These are phyloP conservation scores for Platycheirus albimanus DNA, from an alignment of 2,888 invertebrate species.

Conservation along the genomic window DNA sequence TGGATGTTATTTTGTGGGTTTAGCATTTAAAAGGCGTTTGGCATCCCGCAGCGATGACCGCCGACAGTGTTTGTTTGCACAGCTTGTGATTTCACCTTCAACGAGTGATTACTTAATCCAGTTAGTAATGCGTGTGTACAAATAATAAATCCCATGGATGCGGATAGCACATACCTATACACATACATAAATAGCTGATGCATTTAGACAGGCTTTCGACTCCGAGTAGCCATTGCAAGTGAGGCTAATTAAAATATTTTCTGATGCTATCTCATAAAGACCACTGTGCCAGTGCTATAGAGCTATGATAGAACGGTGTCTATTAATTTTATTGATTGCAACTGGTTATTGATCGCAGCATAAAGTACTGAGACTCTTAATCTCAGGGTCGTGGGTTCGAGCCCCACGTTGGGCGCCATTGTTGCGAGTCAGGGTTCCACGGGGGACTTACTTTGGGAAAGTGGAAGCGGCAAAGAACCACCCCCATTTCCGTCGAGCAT, in stretches of 20 bases:
- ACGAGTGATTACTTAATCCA: conserved; percentile 53
- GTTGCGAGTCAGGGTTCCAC: too few relatives aligned
- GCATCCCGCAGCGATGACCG: conserved; percentile 57
- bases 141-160: not conserved
- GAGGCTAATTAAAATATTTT: conserved; percentile 4
- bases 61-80: conserved; percentile 47
- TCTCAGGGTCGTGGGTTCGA: conserved; percentile 87
- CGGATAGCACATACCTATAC: too few relatives aligned
- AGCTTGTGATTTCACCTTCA: conserved; percentile 48
- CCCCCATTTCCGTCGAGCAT: too few relatives aligned
- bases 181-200: too few relatives aligned
- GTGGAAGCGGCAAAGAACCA: too few relatives aligned
- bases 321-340: conserved; percentile 1
- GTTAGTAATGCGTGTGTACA: conserved; percentile 10
- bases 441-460: too few relatives aligned
- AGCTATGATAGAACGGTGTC: not conserved
- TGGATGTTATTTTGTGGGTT: conserved; percentile 11
- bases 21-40: conserved; percentile 40
- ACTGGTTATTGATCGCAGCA: conserved; percentile 7
- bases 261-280: conserved; percentile 3
- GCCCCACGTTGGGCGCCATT: conserved; percentile 86
- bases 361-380: conserved; percentile 85
- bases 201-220: not conserved
- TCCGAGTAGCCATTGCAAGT: too few relatives aligned
- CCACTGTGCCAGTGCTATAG: not conserved